Conservation (phyloP, 2,888 invertebrate genomes). For the Diaperis boleti region DNA sequence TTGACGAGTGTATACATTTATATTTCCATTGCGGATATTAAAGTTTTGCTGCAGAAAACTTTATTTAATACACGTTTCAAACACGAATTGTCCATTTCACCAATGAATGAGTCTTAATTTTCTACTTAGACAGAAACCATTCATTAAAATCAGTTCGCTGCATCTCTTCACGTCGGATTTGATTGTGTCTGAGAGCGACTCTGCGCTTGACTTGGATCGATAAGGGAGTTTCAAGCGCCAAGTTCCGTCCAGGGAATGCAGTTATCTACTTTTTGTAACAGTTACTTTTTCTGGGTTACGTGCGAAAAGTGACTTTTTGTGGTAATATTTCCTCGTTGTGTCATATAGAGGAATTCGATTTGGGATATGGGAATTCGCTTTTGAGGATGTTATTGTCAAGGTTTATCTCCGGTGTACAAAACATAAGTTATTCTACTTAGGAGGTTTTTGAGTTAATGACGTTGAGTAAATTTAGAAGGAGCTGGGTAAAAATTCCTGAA, state of each 20-base stretch:
- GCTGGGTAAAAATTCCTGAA: background rate
- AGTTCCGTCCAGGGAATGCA: slow-evolving; percentile 53
- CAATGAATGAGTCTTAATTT: background rate
- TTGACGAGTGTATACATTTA: no score
- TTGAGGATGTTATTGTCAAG: slow-evolving; percentile 23
- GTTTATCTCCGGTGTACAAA: no score
- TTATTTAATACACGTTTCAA: no score
- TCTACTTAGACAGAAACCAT: slow-evolving; percentile 3
- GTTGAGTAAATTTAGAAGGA: background rate
- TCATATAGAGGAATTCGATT: slow-evolving; percentile 51
- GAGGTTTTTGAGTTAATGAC: background rate
- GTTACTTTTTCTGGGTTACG: slow-evolving; percentile 49
- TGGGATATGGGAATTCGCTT: slow-evolving; percentile 45
- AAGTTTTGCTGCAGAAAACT: no score
- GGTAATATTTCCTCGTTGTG: slow-evolving; percentile 50
- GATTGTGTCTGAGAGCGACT: slow-evolving; percentile 33
- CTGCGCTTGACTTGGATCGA: slow-evolving; percentile 40
- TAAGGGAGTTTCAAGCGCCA: slow-evolving; percentile 44
- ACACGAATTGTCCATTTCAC: slow-evolving; percentile 18
- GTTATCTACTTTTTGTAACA: slow-evolving; percentile 52
- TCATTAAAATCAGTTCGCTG: slow-evolving; percentile 19
- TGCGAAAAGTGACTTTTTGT: slow-evolving; percentile 50
- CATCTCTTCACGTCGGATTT: slow-evolving; percentile 13
- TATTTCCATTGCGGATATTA: no score
- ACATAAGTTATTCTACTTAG: slow-evolving; percentile 6